A percentile compares a stretch with the other conserved stretches of the same genome.
These are phyloP conservation scores for Phaethon lepturus DNA, from an alignment of 2,113 vertebrate species.

Conservation along the genomic window DNA sequence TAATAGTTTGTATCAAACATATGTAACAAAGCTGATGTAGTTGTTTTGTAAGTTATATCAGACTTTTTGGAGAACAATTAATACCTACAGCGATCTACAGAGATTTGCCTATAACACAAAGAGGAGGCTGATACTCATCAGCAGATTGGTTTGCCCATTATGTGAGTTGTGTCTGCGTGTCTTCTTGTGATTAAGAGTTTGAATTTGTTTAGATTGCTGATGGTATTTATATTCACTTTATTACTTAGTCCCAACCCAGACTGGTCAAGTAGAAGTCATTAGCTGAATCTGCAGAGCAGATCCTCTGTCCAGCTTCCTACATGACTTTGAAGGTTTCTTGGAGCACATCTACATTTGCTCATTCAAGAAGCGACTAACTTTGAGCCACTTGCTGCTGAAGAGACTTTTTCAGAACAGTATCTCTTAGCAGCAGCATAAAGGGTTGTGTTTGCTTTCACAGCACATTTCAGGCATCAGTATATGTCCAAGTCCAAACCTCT, in stretches of 20 bases:
- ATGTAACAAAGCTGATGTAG: neutral
- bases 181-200: neutral
- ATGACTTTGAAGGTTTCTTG: neutral
- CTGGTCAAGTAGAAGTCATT: neutral
- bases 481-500: neutral
- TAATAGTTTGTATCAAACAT: neutral
- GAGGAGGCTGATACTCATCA: neutral
- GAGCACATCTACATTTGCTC: neutral
- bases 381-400: neutral
- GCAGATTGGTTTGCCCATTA: neutral
- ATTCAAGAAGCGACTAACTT: neutral
- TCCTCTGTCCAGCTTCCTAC: neutral
- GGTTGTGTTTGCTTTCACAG: neutral
- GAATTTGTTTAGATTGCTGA: neutral
- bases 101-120: neutral
- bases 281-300: neutral
- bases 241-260: neutral
- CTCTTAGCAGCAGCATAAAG: neutral
- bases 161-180: rapidly evolving
- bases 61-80: neutral
- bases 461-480: neutral
- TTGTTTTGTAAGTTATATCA: slow-evolving; percentile 37
- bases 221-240: neutral
- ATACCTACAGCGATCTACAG: neutral
- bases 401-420: neutral